Base-by-base conservation (phyloP, 2,797 vertebrate species). In the Enteromius paludinosus region DNA sequence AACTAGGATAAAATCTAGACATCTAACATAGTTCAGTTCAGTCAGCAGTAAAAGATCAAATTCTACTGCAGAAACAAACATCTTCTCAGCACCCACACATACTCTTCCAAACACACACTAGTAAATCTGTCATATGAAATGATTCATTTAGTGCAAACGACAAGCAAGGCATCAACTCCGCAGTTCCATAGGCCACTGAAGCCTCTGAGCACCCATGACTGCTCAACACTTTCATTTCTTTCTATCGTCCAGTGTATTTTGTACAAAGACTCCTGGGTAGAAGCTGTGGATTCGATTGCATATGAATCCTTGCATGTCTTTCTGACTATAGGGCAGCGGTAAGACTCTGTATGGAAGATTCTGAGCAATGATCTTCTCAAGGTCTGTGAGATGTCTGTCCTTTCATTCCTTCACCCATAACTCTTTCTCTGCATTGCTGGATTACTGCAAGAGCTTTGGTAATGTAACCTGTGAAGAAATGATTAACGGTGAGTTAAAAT, bases 401-500 rank as follows among this genome's bases (percentile, higher is more conserved):
- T 88, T 86, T 85, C 83, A 68, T 79, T 56, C 77, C 59, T 65
- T 83, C 28, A 43, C 78, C 23, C 72, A 33, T 59, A 70, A 45
- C 83, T 78, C 78, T 64, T 73, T 80, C 83, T 59, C 75, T 47
- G 84, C 78, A 87, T 85, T 83, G 52, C 79, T 30, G 75, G 69
- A 33, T 91, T 90, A 96, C 87, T 94, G 93, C 88, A 96, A 84
- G 91, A 94, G 92, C 89, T 95, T 95, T 85, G 95, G 95, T 79
- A 95, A 84, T 6, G 90, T 89, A 83, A 95, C 94, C 95, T 96
- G 90, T 69, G 66, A 65, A 83, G 84, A 10, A 6, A 41, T 25
- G 7, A 52, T 52, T 52, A 1, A 49, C 11, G 35, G 14, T 38
- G 10, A 79, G 66, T 54, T 15, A 30, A 66, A 66, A 59, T 61